Conservation (phyloP, 1,140 invertebrate species). For the Mya arenaria region DNA sequence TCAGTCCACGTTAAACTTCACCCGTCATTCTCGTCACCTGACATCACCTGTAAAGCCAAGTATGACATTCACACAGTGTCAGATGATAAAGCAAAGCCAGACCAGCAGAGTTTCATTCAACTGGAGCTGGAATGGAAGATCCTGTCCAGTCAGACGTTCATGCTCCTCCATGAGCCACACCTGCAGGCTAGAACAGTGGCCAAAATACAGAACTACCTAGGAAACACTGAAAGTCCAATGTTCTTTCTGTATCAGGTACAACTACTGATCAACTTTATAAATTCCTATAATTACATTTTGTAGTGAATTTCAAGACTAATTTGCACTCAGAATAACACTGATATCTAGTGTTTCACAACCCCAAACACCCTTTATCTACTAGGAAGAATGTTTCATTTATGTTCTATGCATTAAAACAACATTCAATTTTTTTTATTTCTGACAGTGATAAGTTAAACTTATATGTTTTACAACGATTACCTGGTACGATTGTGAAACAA, state of each 20-base stretch:
- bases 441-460: no score
- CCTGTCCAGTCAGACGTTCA: constrained; percentile 3
- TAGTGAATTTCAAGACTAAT: background rate
- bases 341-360: no score
- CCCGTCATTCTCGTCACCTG: constrained; percentile 1
- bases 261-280: background rate
- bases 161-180: constrained; percentile 62
- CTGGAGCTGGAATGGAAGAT: constrained; percentile 66
- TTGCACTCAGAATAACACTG: background rate
- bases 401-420: no score
- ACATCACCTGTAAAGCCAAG: constrained; percentile 28
- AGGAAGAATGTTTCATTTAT: no score
- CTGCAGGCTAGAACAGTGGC: constrained; percentile 57
- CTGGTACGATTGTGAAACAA: no score
- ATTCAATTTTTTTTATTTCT: no score
- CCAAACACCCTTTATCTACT: no score
- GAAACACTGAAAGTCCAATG: constrained; percentile 58
- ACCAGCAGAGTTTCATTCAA: constrained; percentile 56
- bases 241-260: constrained; percentile 36
- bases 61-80: constrained; percentile 2
- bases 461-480: no score
- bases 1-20: background rate
- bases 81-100: background rate
- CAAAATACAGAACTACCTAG: constrained; percentile 59
- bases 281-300: background rate